A percentile compares a stretch with the other conserved stretches of the same genome.
Evolutionary conservation across 2,888 invertebrate genomes (phyloP).

Genomic region (Calephelis perditalis): DNA sequence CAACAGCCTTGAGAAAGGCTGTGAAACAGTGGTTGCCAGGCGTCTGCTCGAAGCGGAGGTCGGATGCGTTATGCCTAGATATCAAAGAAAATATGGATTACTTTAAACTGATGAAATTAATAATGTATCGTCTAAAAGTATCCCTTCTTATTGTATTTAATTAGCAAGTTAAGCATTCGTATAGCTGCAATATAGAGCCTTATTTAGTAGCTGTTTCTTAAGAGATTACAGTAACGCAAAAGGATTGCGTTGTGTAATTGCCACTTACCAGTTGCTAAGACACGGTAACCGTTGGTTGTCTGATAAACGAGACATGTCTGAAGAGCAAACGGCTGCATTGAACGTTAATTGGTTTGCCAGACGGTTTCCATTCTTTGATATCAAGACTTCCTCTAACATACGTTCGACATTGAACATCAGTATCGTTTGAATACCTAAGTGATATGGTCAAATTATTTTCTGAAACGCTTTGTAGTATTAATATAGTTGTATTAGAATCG

Average conservation of each 20-base stretch:
- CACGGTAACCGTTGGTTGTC: conserved; percentile 43
- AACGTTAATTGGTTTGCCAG: conserved; percentile 63
- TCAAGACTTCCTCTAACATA: conserved; percentile 33
- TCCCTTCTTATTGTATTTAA: background rate
- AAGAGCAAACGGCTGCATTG: conserved; percentile 57
- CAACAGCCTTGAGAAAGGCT: too few relatives aligned
- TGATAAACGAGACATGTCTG: conserved; percentile 51
- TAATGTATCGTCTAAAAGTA: too few relatives aligned
- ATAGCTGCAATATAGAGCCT: background rate
- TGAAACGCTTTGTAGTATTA: too few relatives aligned
- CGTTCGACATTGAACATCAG: conserved; percentile 15
- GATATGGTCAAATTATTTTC: too few relatives aligned
- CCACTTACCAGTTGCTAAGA: conserved; percentile 53
- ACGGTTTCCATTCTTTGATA: conserved; percentile 44
- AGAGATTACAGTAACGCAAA: conserved; percentile 33
- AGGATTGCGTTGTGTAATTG: conserved; percentile 48
- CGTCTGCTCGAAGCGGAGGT: too few relatives aligned
- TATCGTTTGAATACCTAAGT: conserved; percentile 3
- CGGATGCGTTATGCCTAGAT: too few relatives aligned
- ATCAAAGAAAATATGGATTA: too few relatives aligned
- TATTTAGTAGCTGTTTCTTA: conserved; percentile 24
- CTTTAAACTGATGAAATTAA: too few relatives aligned
- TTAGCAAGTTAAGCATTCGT: background rate
- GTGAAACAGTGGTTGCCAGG: too few relatives aligned
- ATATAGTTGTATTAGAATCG: too few relatives aligned